Conservation (phyloP, 2,888 invertebrate species). For the Ecliptopera silaceata region DNA sequence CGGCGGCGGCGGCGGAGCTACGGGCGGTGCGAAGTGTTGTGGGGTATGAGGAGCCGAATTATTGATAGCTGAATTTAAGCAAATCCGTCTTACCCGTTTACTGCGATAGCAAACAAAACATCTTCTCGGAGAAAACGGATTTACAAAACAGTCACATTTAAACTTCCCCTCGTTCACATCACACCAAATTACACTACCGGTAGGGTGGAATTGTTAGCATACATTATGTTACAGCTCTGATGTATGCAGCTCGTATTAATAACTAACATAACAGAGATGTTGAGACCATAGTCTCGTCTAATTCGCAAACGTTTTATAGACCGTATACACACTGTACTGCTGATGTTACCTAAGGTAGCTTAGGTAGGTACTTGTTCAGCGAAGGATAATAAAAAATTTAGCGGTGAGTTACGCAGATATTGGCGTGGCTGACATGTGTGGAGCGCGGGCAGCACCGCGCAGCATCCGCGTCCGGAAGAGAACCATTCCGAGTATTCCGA, state of each 20-base stretch:
- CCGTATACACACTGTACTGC: constrained; percentile 1
- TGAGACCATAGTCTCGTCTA: too few species aligned
- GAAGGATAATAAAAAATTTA: constrained; percentile 29
- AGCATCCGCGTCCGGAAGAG: constrained; percentile 52
- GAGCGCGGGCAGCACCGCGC: constrained; percentile 22
- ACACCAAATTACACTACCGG: not conserved
- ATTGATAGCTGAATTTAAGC: constrained; percentile 47
- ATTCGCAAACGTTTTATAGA: too few species aligned
- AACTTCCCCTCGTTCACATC: not conserved
- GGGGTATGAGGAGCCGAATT: constrained; percentile 50
- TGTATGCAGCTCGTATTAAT: too few species aligned
- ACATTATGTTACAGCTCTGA: not conserved
- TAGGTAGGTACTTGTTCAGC: constrained; percentile 14
- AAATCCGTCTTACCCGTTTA: constrained; percentile 38
- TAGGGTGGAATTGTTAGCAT: not conserved
- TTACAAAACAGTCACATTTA: not conserved
- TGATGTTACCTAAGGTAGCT: constrained; percentile 13
- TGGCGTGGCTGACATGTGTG: constrained; percentile 28
- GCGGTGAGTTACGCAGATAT: constrained; percentile 28
- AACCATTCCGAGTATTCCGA: constrained; percentile 62
- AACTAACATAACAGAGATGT: too few species aligned
- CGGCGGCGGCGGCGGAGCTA: constrained; percentile 21
- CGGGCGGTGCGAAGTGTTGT: constrained; percentile 31
- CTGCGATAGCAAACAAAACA: constrained; percentile 28
- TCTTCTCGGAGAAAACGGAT: not conserved